phyloP scores from a whole-genome alignment of 2,113 vertebrate genomes.

The Actenoides hombroni region DNA sequence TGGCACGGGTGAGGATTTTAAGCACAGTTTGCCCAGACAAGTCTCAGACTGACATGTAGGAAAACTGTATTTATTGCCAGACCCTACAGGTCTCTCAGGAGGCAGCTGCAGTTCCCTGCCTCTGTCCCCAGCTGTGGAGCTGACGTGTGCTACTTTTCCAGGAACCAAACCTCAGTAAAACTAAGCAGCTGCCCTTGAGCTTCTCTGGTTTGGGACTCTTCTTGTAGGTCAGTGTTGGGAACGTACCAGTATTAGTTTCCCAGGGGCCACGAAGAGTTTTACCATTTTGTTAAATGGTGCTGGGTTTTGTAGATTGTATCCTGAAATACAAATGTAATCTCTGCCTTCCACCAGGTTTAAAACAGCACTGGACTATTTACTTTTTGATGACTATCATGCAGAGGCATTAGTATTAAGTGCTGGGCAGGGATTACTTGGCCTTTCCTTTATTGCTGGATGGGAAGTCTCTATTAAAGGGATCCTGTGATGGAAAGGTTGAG shows the following conservation, averaged over 20 bases:
- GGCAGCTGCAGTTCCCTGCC: not conserved
- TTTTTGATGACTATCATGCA: not conserved
- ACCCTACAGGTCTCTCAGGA: not conserved
- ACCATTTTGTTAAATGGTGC: not conserved
- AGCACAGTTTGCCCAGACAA: not conserved
- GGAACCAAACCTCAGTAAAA: not conserved
- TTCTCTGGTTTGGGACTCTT: not conserved
- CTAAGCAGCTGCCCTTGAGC: not conserved
- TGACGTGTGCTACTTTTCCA: not conserved
- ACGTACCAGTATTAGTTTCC: not conserved
- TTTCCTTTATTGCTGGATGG: not conserved
- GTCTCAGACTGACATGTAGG: not conserved
- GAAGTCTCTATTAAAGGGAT: not conserved
- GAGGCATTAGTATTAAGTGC: not conserved
- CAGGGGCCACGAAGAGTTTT: not conserved
- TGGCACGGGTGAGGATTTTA: not conserved
- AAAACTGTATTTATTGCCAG: not conserved
- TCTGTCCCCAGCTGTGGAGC: not conserved
- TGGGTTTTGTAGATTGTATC: not conserved
- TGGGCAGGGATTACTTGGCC: not conserved
- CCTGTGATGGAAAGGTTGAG: not conserved
- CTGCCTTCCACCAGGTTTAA: not conserved
- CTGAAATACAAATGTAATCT: not conserved
- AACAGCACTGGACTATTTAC: not conserved
- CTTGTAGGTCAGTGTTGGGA: not conserved